Conservation (phyloP, 2,113 vertebrate genomes). For the Excalfactoria chinensis region DNA sequence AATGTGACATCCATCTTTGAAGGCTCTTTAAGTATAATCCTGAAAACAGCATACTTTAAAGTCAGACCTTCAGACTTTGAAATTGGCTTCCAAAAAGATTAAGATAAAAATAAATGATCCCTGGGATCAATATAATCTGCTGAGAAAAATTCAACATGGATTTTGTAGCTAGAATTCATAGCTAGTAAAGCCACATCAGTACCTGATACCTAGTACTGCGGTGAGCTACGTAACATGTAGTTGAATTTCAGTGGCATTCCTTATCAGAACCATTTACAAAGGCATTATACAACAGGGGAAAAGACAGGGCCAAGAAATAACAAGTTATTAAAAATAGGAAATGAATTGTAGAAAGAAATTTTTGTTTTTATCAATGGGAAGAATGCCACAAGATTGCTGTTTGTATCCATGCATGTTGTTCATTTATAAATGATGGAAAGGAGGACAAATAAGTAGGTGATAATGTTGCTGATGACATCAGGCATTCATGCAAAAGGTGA, state of each 20-base stretch:
- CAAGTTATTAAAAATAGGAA: background rate
- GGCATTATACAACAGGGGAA: background rate
- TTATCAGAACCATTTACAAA: background rate
- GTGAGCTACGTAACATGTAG: background rate
- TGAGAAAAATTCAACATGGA: background rate
- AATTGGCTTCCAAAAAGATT: background rate
- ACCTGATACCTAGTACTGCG: no score
- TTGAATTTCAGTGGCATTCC: background rate
- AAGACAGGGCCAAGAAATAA: background rate
- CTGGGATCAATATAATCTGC: background rate
- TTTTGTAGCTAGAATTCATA: background rate
- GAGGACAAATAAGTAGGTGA: rapidly evolving
- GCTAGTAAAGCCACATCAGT: background rate
- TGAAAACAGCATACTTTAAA: background rate
- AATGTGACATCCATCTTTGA: background rate
- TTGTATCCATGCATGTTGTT: background rate
- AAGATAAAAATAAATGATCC: background rate
- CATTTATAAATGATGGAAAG: background rate
- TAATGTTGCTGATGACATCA: rapidly evolving
- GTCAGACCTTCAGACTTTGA: background rate
- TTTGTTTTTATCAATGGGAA: background rate
- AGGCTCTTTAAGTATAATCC: background rate
- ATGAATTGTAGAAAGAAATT: background rate
- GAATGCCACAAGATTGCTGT: background rate
- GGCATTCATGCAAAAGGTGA: background rate